Evolutionary conservation across 2,113 vertebrate species (phyloP).

Genomic region (Felis catus): F.catus_Fca126_mat1.0 CM031429.1:72147501-72148000

Average conservation of each 20-base stretch:
- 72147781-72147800: neutral
- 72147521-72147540: neutral
- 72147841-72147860: neutral
- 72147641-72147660: neutral
- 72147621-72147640: neutral
- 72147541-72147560: neutral
- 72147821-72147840: neutral
- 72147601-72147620: neutral
- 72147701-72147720: neutral
- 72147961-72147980: neutral
- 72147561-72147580: neutral
- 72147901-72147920: no score
- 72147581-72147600: neutral
- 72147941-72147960: neutral
- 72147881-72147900: neutral
- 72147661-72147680: neutral
- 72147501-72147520: neutral
- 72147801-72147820: neutral
- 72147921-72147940: neutral
- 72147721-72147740: neutral
- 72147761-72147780: neutral
- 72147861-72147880: neutral
- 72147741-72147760: neutral
- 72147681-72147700: neutral
- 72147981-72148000: neutral